Conservation (phyloP, 2,888 invertebrate genomes). For the Cheilosia scutellata region DNA sequence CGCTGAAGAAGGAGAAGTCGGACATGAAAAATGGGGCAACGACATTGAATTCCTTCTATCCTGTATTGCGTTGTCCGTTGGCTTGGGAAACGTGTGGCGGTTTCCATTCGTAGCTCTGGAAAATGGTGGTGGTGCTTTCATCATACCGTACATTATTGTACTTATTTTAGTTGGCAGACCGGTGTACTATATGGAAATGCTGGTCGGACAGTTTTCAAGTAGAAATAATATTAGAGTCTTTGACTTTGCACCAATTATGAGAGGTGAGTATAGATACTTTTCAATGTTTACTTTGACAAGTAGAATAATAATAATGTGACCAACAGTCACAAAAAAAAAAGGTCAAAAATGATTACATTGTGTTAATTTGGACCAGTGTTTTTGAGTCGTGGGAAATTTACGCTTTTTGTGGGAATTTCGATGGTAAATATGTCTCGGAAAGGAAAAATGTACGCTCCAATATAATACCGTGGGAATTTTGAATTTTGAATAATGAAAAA, state of each 20-base stretch:
- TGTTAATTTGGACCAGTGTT: too few species aligned
- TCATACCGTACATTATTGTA: constrained; percentile 88
- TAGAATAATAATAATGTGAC: too few species aligned
- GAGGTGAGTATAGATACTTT: constrained; percentile 82
- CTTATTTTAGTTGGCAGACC: constrained; percentile 88
- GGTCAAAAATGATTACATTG: too few species aligned
- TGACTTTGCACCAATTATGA: constrained; percentile 88
- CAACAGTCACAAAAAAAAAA: too few species aligned
- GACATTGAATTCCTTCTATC: constrained; percentile 88
- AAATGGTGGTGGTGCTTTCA: constrained; percentile 88
- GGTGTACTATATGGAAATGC: constrained; percentile 90
- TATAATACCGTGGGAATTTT: too few species aligned
- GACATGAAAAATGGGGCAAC: constrained; percentile 86
- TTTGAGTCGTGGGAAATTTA: too few species aligned
- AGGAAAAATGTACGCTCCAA: too few species aligned
- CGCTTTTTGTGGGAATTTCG: too few species aligned
- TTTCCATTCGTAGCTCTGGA: constrained; percentile 88
- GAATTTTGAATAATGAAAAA: too few species aligned
- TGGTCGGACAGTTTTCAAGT: constrained; percentile 90
- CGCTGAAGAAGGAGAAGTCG: constrained; percentile 22
- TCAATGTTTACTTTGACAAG: neutral
- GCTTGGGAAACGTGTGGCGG: constrained; percentile 88
- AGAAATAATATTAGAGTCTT: constrained; percentile 88
- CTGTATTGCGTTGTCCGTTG: constrained; percentile 86
- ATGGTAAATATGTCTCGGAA: too few species aligned